phyloP scores from a whole-genome alignment of 2,113 vertebrate species.

The Sakesphorus luctuosus region DNA sequence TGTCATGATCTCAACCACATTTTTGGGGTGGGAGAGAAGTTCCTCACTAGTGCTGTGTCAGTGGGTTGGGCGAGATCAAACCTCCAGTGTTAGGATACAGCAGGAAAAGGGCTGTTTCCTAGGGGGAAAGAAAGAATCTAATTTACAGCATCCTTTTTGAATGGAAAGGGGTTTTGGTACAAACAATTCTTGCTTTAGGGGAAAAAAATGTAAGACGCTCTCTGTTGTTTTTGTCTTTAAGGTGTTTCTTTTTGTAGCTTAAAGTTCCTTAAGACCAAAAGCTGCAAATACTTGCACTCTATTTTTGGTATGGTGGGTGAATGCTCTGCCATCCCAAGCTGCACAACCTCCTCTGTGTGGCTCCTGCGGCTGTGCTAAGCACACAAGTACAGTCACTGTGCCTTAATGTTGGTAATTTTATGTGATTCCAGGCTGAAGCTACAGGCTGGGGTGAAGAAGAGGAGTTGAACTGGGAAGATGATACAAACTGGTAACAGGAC shows the following conservation, averaged over 20 bases:
- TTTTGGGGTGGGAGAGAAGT: background rate
- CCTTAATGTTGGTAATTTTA: background rate
- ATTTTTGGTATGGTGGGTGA: background rate
- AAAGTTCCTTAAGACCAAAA: background rate
- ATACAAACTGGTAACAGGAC: conserved; percentile 81
- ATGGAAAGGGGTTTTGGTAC: background rate
- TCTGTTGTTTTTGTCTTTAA: background rate
- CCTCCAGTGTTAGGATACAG: background rate
- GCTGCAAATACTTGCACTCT: background rate
- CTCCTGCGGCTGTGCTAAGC: background rate
- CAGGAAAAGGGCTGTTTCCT: background rate
- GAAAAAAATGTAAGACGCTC: background rate
- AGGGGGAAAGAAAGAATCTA: background rate
- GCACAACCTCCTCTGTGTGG: background rate
- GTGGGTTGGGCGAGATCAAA: background rate
- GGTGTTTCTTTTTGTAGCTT: background rate
- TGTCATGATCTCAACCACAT: background rate
- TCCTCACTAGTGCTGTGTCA: too few relatives aligned
- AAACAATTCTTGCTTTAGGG: background rate
- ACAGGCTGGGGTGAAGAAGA: conserved; percentile 91
- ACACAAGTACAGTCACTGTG: accelerated
- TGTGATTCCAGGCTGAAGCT: conserved; percentile 79
- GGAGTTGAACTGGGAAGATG: conserved; percentile 92
- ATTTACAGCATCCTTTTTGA: background rate
- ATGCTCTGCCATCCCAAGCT: background rate